Conservation (phyloP, 2,113 vertebrate species). For the Daboia siamensis region DNA sequence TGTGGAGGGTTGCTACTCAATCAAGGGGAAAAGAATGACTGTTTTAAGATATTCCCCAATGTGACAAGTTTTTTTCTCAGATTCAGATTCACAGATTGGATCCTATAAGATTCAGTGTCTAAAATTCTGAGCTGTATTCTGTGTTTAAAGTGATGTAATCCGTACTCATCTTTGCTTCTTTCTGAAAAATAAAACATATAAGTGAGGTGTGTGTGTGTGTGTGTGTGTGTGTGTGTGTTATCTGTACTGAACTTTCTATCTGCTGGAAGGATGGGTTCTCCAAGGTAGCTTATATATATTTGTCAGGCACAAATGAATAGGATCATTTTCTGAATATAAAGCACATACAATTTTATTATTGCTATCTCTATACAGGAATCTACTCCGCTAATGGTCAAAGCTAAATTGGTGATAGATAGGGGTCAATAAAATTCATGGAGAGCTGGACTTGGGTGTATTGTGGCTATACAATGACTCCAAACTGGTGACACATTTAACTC, state of each 20-base stretch:
- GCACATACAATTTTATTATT: background rate
- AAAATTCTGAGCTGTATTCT: background rate
- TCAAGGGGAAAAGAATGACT: background rate
- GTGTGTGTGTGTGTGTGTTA: too few species aligned
- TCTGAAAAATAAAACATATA: background rate
- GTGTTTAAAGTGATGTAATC: background rate
- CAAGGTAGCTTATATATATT: background rate
- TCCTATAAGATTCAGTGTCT: background rate
- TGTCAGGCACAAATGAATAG: background rate
- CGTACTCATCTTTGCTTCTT: background rate
- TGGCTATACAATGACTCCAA: background rate
- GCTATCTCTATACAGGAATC: background rate
- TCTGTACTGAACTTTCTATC: background rate
- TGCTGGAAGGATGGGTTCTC: background rate
- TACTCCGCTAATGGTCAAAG: background rate
- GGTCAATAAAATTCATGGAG: background rate
- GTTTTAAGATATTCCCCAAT: background rate
- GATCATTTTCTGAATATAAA: background rate
- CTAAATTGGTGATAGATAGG: background rate
- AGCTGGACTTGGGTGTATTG: background rate
- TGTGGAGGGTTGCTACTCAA: background rate
- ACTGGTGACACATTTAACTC: background rate
- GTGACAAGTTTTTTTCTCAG: background rate
- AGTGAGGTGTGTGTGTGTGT: background rate
- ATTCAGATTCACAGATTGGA: background rate